phyloP scores from a whole-genome alignment of 2,888 invertebrate species.

The Prosapia bicincta region DNA sequence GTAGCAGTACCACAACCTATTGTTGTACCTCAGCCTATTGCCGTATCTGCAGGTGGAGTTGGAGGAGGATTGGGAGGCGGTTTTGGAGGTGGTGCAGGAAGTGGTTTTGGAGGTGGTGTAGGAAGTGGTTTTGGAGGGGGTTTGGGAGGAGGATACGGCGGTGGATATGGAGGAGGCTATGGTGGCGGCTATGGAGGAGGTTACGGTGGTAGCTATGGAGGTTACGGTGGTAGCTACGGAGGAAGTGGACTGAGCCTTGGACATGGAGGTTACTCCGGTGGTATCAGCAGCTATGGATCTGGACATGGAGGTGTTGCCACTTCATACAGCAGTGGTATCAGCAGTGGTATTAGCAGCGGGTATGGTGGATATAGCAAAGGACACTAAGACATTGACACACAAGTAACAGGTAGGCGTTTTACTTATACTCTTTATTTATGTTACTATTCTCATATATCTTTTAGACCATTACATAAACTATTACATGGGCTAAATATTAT shows the following conservation, averaged over 20 bases:
- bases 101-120: conserved; percentile 21
- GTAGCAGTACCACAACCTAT: conserved; percentile 33
- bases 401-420: background rate
- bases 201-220: background rate
- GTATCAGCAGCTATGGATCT: background rate
- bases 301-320: background rate
- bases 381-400: background rate
- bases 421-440: too few species aligned
- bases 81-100: background rate
- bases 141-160: conserved; percentile 6
- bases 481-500: too few species aligned
- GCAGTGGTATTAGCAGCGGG: background rate
- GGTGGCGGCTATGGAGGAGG: background rate
- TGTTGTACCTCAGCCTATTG: conserved; percentile 2
- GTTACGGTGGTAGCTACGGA: background rate
- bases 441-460: too few species aligned
- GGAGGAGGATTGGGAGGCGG: conserved; percentile 12
- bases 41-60: background rate
- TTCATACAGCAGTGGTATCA: too few species aligned
- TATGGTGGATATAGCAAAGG: background rate
- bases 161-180: background rate
- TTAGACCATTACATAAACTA: too few species aligned
- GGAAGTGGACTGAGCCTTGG: background rate
- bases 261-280: background rate
- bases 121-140: conserved; percentile 23